Percentiles rank a stretch among this genome's conserved stretches.
phyloP scores from a whole-genome alignment of 2,113 vertebrate genomes.

The Oenanthe oenanthe region DNA sequence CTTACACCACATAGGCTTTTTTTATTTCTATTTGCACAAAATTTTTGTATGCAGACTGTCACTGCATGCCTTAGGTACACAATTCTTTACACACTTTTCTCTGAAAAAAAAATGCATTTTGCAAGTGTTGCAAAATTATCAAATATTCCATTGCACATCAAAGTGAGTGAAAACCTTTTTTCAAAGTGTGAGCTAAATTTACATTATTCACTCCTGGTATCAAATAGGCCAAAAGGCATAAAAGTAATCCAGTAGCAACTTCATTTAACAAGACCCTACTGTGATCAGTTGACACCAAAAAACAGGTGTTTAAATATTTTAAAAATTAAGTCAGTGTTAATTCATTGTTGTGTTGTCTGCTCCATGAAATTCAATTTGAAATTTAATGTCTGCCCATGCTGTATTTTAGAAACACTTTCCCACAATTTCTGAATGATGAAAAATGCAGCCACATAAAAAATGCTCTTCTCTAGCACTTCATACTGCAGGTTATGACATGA shows the following conservation, averaged over 20 bases:
- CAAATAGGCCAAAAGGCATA: background rate
- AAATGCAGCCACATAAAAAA: background rate
- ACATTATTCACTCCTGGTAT: background rate
- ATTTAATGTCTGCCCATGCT: background rate
- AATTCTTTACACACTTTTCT: background rate
- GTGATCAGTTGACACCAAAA: background rate
- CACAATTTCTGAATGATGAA: background rate
- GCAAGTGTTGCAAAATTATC: background rate
- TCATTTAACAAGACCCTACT: background rate
- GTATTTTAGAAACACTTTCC: constrained; percentile 6
- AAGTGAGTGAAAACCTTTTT: background rate
- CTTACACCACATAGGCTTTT: background rate
- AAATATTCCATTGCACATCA: background rate
- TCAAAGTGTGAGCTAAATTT: background rate
- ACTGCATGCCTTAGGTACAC: background rate
- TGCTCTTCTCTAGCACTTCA: background rate
- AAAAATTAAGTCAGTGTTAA: background rate
- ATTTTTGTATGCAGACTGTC: background rate
- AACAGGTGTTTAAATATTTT: background rate
- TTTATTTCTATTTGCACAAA: background rate
- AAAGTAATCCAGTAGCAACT: background rate
- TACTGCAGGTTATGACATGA: background rate
- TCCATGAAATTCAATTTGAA: background rate
- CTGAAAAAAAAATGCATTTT: background rate
- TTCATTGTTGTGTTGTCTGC: background rate